Conservation (phyloP, 2,888 invertebrate species). For the Prostheceraeus crozeri region DNA sequence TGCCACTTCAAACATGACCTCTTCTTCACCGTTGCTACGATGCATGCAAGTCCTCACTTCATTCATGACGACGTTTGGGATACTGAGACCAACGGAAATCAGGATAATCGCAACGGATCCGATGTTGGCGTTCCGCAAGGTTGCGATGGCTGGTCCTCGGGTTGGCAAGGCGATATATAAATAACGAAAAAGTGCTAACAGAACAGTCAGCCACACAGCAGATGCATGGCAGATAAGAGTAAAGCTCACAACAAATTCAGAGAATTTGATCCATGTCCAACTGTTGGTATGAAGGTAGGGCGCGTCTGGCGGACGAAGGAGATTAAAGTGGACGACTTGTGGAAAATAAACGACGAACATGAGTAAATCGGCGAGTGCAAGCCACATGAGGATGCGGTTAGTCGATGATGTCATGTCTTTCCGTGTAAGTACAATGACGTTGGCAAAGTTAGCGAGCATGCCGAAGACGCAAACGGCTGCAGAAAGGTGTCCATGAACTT, state of each 20-base stretch:
- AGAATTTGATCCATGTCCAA: constrained; percentile 56
- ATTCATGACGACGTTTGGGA: constrained; percentile 75
- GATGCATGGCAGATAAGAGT: constrained; percentile 79
- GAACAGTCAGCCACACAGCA: constrained; percentile 83
- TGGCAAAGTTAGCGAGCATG: constrained; percentile 77
- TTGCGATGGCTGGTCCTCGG: constrained; percentile 73
- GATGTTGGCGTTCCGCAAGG: constrained; percentile 69
- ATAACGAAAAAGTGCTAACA: constrained; percentile 83
- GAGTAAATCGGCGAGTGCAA: constrained; percentile 79
- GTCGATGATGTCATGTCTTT: constrained; percentile 84
- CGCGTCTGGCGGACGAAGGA: constrained; percentile 44
- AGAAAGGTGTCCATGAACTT: constrained; percentile 74
- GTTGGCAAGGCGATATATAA: constrained; percentile 68
- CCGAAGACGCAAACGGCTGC: constrained; percentile 80
- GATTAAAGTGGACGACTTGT: constrained; percentile 67
- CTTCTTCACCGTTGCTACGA: background rate
- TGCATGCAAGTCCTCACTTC: constrained; percentile 59
- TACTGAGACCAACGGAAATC: constrained; percentile 43
- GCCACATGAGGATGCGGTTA: constrained; percentile 73
- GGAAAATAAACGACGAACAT: constrained; percentile 83
- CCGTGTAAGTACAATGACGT: constrained; percentile 79
- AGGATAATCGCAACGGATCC: constrained; percentile 71
- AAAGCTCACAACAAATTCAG: constrained; percentile 74
- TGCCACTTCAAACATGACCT: constrained; percentile 15
- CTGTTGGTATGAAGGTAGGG: constrained; percentile 46